phyloP scores from a whole-genome alignment of 2,888 invertebrate genomes.

The Galeruca laticollis region DNA sequence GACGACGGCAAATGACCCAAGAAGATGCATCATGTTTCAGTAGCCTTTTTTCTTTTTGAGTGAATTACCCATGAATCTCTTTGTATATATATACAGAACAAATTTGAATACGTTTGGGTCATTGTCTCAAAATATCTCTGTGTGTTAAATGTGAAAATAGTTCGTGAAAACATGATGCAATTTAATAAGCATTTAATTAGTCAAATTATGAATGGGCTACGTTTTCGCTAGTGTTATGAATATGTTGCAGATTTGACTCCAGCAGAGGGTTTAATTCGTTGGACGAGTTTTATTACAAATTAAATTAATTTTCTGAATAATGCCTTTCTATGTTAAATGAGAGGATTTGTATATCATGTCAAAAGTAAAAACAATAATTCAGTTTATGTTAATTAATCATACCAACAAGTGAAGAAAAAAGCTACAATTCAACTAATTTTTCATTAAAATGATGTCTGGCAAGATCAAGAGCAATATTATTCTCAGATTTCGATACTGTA shows the following conservation, averaged over 20 bases:
- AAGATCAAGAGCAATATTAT: neutral
- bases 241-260: constrained; percentile 6
- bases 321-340: neutral
- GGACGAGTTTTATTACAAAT: constrained; percentile 5
- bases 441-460: too few species aligned
- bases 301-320: constrained; percentile 12
- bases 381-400: neutral
- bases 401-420: neutral
- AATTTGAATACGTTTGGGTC: too few species aligned
- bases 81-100: too few species aligned
- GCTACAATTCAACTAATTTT: neutral
- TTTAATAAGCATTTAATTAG: constrained; percentile 23
- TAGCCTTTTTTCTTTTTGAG: too few species aligned
- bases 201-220: constrained; percentile 13
- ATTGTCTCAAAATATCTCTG: too few species aligned
- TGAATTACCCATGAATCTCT: too few species aligned
- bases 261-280: constrained; percentile 4
- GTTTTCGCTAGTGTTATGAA: constrained; percentile 8
- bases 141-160: neutral
- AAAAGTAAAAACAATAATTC: neutral
- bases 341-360: neutral
- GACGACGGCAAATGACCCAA: too few species aligned
- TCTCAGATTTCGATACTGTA: too few species aligned
- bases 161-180: neutral
- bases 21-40: too few species aligned